Percentiles rank a stretch among this genome's conserved stretches.
These are phyloP conservation scores for Cantharis lateralis DNA, from an alignment of 2,888 invertebrate genomes.

Conservation along the genomic window DNA sequence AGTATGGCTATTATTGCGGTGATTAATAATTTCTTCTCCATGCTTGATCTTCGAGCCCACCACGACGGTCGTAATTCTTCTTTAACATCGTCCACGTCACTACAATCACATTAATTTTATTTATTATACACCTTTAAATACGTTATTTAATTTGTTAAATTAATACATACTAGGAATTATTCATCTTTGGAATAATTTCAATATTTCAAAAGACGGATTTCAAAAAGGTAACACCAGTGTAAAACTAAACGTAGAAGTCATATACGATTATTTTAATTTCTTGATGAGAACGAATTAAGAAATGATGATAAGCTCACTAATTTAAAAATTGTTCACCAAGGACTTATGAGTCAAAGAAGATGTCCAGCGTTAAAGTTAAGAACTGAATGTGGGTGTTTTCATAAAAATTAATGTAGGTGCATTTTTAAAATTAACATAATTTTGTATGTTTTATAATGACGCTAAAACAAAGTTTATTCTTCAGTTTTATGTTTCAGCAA, in stretches of 20 bases:
- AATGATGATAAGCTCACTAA: conserved; percentile 22
- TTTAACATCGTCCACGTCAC: conserved; percentile 22
- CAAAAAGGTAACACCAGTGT: conserved; percentile 9
- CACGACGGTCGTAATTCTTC: conserved; percentile 23
- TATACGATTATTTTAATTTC: conserved; percentile 12
- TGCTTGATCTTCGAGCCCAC: conserved; percentile 32
- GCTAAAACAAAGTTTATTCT: not conserved
- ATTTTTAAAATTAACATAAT: not conserved
- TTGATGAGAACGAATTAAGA: conserved; percentile 27
- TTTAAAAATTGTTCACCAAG: conserved; percentile 24
- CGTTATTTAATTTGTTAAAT: not conserved
- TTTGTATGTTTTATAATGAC: not conserved
- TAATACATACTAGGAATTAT: conserved; percentile 29
- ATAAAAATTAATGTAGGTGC: conserved; percentile 1
- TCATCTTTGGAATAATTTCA: conserved; percentile 9
- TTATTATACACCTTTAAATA: conserved; percentile 6
- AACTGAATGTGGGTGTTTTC: not conserved
- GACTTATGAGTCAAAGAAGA: conserved; percentile 18
- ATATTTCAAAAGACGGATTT: not conserved
- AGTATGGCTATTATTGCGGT: conserved; percentile 31
- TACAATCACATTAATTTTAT: conserved; percentile 6
- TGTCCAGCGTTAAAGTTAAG: not conserved
- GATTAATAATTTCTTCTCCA: conserved; percentile 35
- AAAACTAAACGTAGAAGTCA: not conserved
- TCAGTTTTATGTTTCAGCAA: not conserved